Evolutionary conservation across 2,113 vertebrate genomes (phyloP), one percentile per base, ranked within the genome.

Genomic region (Laticauda laticaudata): DNA sequence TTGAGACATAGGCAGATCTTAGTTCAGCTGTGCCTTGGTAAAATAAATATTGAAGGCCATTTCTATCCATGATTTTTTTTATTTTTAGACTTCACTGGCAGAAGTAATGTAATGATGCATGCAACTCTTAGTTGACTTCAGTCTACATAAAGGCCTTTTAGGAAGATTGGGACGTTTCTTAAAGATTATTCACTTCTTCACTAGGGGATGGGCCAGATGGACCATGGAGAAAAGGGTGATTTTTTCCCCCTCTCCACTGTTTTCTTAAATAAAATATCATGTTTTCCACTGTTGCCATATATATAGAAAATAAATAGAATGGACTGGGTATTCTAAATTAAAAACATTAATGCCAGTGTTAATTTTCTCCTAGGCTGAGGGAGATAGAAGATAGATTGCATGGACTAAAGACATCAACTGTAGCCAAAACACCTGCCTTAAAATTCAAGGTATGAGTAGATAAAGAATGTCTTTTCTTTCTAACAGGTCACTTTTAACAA

Each of bases 371-470:
- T 96, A 99, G 99, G 96, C 97, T 99, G 96, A 98, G 93, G 97
- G 98, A 99, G 92, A 97, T 99, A 96, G 98, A 99, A 97, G 98
- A 98, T 95, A 98, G 98, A 56, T 98, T 99, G 10, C 97, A 98
- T 69, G 98, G 97, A 61, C 96, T 99, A 86, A 98, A 99, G 93
- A 96, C 98, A 54, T 98, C 97, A 15, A 98, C 98, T 95, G 90
- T 98, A 61, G 97, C 97, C 91, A 97, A 98, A 89, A 96, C 98
- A 85, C 99, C 99, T 96, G 98, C 98, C 96, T 98, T 99, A 96
- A 99, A 98, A 98, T 99, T 99, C 97, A 99, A 99, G 98, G 99
- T 99, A 97, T 92, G 96, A 95, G 95, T 54, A 91, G 88, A 81
- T 43, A 81, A 81, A 18, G 18, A 26, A 61, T 26, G 64, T 57